Conservation (phyloP, 2,113 vertebrate species). For the Oceanites oceanicus region DNA sequence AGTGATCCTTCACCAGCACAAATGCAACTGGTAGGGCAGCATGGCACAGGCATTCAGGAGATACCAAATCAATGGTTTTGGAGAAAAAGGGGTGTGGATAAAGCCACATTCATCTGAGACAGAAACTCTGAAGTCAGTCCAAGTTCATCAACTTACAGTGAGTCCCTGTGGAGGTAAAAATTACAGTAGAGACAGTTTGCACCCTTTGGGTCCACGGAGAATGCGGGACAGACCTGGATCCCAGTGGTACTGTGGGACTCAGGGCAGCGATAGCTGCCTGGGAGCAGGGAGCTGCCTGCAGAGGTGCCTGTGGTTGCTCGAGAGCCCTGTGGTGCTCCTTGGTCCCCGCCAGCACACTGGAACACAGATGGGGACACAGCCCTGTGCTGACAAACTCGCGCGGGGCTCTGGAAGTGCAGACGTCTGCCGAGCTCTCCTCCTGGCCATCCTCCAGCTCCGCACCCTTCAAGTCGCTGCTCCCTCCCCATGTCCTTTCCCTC, state of each 20-base stretch:
- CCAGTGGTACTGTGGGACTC: accelerated
- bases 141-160: not conserved
- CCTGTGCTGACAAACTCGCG: not conserved
- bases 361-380: not conserved
- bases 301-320: not conserved
- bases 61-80: not conserved
- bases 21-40: not conserved
- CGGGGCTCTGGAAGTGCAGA: not conserved
- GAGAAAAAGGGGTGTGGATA: not conserved
- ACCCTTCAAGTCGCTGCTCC: not conserved
- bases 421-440: not conserved
- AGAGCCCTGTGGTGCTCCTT: not conserved
- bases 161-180: not conserved
- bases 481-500: not conserved
- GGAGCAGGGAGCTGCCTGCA: not conserved
- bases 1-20: not conserved
- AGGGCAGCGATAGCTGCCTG: not conserved
- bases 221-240: not conserved
- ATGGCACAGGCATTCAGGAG: not conserved
- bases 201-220: not conserved
- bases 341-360: not conserved
- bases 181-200: not conserved
- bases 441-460: accelerated
- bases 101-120: not conserved
- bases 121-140: not conserved